Base-by-base conservation (phyloP, 2,888 invertebrate genomes). In the Drosophila niveifrons region DNA sequence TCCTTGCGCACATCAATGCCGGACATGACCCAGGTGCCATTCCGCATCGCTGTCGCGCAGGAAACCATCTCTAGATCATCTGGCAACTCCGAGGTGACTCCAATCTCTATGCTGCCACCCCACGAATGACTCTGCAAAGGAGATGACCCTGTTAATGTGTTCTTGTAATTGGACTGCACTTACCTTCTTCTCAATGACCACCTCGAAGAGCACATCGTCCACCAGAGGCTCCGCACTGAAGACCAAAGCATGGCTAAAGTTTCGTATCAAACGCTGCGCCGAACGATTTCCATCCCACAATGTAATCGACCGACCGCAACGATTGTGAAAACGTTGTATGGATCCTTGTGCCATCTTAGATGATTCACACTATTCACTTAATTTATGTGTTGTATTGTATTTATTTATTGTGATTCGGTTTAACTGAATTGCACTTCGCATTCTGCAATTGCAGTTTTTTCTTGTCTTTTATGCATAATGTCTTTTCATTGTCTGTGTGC, bases 11-110 rank as follows among this genome's bases (percentile, higher is more conserved):
- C 95, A 41, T 97, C 96, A 76, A 95, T 96, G 28, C 97, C 97
- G 2, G 97, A 96, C 96, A 98, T 96, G 53, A 98, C 96, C 98
- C 98, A 98, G 72, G 97, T 96, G 74, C 96, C 96, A 88, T 95
- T 95, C 75, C 95, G 95, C 91, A 96, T 94, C 88, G 96, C 96
- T 10, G 96, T 95, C 8, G 97, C 96, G 90, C 96, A 96, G 7
- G 96, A 95, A 36, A 96, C 95, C 79, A 96, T 93, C 72, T 95
- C 95, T 71, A 95, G 92, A 52, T 94, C 93, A 55, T 95, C 94
- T 9, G 96, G 96, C 89, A 95, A 94, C 77, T 94, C 94, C 55
- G 95, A 94, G 7, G 96, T 96, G 11, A 96, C 95, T 18, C 96
- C 96, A 66, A 96, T 95, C 92, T 96, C 96, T 82, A 96, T 94